phyloP scores from a whole-genome alignment of 2,888 invertebrate species.

The Sussaba pulchella region DNA sequence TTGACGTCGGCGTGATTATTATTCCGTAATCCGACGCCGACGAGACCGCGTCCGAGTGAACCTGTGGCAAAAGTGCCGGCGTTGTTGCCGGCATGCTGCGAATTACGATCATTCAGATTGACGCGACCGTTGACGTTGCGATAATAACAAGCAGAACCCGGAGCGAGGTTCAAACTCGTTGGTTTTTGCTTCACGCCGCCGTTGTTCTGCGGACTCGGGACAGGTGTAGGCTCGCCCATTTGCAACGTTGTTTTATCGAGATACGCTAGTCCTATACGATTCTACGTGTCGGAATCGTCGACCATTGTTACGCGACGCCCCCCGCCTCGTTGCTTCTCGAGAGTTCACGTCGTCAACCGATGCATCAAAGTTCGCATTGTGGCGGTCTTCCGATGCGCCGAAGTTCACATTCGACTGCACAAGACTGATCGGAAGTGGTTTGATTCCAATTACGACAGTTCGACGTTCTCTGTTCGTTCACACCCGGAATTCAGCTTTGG shows the following conservation, averaged over 20 bases:
- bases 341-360: neutral
- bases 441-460: constrained; percentile 24
- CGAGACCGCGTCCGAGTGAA: constrained; percentile 53
- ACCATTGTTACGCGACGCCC: constrained; percentile 47
- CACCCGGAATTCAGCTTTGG: constrained; percentile 10
- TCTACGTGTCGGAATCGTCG: constrained; percentile 59
- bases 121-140: constrained; percentile 83
- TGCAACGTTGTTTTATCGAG: constrained; percentile 71
- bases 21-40: constrained; percentile 62
- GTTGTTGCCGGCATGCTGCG: constrained; percentile 75
- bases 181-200: constrained; percentile 83
- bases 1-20: constrained; percentile 65
- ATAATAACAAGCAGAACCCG: constrained; percentile 82
- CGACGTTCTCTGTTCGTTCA: constrained; percentile 30
- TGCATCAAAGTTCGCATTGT: constrained; percentile 15
- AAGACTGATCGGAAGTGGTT: constrained; percentile 27
- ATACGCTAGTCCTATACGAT: constrained; percentile 40
- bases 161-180: constrained; percentile 81
- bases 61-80: constrained; percentile 43
- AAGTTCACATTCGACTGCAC: constrained; percentile 24
- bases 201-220: constrained; percentile 81
- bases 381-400: neutral
- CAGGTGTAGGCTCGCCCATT: constrained; percentile 83
- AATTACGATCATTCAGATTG: constrained; percentile 82
- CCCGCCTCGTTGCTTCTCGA: neutral